Evolutionary conservation across 2,797 vertebrate species (phyloP).

Genomic region (Falco berigora): DNA sequence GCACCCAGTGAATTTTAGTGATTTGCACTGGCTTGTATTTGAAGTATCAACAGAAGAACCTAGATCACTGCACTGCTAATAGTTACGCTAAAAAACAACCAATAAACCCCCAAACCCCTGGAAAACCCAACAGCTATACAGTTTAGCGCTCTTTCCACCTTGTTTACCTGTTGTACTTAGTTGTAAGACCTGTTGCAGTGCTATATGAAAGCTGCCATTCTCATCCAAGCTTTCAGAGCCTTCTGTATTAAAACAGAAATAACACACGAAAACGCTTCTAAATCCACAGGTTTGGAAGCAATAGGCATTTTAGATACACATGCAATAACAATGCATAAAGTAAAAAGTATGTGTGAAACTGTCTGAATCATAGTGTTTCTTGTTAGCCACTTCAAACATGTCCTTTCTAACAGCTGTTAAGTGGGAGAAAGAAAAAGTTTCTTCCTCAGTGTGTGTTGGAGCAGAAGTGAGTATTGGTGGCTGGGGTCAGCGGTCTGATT

Average conservation of each 20-base stretch:
- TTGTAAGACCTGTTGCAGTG: not conserved
- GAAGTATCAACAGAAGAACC: not conserved
- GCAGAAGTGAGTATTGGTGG: conserved; percentile 71
- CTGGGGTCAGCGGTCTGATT: conserved; percentile 66
- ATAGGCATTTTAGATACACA: not conserved
- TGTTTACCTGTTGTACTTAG: not conserved
- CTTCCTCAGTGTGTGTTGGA: conserved; percentile 86
- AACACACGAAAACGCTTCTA: not conserved
- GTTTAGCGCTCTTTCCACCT: not conserved
- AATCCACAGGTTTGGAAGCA: not conserved
- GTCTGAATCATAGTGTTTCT: not conserved
- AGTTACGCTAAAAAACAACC: not conserved
- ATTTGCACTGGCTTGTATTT: not conserved
- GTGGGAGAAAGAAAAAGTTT: conserved; percentile 74
- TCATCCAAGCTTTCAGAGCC: not conserved
- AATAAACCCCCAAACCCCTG: not conserved
- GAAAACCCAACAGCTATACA: not conserved
- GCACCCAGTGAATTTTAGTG: not conserved
- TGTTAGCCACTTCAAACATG: not conserved
- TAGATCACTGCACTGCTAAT: not conserved
- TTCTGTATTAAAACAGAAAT: not conserved
- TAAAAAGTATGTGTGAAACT: not conserved
- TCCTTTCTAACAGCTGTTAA: conserved; percentile 7
- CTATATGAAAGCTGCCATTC: not conserved
- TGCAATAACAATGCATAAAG: not conserved